Percentiles rank a stretch among this genome's conserved stretches.
These are phyloP conservation scores for Notospermus geniculatus DNA, from an alignment of 1,140 invertebrate genomes.

Conservation along the genomic window DNA sequence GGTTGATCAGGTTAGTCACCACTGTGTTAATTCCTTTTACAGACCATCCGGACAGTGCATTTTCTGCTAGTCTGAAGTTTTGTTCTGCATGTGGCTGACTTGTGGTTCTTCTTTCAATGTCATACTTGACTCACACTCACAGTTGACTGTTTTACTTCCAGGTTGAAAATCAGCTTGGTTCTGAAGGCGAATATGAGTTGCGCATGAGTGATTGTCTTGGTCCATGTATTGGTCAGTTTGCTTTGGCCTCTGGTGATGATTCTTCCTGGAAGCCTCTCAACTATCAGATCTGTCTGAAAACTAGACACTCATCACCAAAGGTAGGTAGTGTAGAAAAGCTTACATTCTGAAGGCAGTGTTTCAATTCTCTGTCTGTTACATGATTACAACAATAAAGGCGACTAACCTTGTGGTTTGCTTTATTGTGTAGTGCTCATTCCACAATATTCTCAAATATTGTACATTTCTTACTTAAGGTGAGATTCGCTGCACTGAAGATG, in stretches of 20 bases:
- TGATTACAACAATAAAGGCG: background rate
- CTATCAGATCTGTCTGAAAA: constrained; percentile 85
- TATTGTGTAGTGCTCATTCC: no score
- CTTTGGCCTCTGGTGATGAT: constrained; percentile 78
- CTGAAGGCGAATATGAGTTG: constrained; percentile 62
- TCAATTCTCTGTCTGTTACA: no score
- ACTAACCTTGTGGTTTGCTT: no score
- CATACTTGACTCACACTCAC: no score
- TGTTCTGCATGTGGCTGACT: no score
- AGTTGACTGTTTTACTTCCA: constrained; percentile 42
- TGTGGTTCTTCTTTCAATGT: no score
- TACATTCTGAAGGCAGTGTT: no score
- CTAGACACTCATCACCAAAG: constrained; percentile 68
- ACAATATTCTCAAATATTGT: no score
- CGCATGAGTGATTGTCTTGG: constrained; percentile 67
- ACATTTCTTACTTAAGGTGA: no score
- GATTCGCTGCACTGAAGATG: constrained; percentile 49
- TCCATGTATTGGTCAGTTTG: constrained; percentile 77
- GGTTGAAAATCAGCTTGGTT: constrained; percentile 74
- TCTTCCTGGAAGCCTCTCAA: constrained; percentile 83
- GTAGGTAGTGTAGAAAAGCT: constrained; percentile 35
- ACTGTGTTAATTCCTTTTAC: background rate
- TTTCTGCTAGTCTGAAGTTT: no score
- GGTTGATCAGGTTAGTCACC: constrained; percentile 71
- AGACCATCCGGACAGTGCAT: background rate